Percentiles rank a stretch among this genome's conserved stretches.
Conservation (phyloP, 2,113 vertebrate genomes). For the Nanorana parkeri region DNA sequence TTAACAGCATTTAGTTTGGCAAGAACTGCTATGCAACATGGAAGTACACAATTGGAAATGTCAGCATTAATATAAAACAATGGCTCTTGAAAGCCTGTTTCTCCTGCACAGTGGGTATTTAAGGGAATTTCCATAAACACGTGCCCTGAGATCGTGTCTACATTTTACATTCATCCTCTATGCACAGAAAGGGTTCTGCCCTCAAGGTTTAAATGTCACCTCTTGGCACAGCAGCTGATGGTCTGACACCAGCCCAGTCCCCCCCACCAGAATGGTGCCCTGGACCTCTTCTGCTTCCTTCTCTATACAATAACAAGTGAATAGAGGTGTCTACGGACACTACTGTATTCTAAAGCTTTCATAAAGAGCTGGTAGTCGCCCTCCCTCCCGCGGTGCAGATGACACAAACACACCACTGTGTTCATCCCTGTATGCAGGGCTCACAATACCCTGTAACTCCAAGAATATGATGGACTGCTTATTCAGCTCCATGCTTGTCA, state of each 20-base stretch:
- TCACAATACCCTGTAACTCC: background rate
- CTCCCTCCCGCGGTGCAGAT: background rate
- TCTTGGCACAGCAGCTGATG: background rate
- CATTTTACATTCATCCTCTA: background rate
- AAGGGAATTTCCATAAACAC: background rate
- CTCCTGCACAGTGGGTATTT: background rate
- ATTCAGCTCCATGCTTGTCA: background rate
- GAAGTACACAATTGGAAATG: background rate
- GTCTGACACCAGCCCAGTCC: constrained; percentile 5
- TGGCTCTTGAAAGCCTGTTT: background rate
- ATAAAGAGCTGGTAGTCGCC: background rate
- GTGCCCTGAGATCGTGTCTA: background rate
- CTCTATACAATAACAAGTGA: background rate
- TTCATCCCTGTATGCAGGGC: background rate
- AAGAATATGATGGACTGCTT: constrained; percentile 9
- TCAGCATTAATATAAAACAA: background rate
- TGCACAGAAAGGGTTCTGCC: background rate
- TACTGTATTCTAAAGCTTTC: constrained; percentile 15
- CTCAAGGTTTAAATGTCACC: constrained; percentile 19
- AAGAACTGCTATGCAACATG: background rate
- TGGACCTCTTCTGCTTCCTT: background rate
- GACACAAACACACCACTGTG: background rate
- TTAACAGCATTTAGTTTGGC: too few relatives aligned
- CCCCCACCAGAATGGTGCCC: constrained; percentile 1
- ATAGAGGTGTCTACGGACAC: background rate